Evolutionary conservation across 2,113 vertebrate genomes (phyloP).

Genomic region (Merops nubicus): DNA sequence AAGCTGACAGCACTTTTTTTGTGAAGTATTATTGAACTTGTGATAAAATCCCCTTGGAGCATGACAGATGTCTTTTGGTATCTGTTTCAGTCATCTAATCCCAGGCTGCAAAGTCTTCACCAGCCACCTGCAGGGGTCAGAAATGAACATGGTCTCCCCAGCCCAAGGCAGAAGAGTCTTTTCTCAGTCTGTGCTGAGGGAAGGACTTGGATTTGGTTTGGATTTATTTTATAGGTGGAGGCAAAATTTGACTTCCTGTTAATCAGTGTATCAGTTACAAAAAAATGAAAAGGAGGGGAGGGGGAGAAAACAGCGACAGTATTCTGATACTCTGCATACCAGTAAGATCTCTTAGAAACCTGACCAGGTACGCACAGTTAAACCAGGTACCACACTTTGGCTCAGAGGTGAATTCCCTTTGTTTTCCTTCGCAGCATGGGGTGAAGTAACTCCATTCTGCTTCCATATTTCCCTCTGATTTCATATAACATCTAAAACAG

Average conservation of each 20-base stretch:
- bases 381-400: background rate
- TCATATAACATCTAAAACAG: background rate
- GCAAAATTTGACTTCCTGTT: background rate
- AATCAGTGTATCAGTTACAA: accelerated
- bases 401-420: background rate
- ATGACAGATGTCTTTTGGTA: background rate
- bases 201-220: background rate
- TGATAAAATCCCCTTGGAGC: background rate
- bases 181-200: background rate
- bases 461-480: background rate
- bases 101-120: background rate
- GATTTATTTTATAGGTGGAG: background rate
- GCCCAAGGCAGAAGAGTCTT: accelerated
- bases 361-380: background rate
- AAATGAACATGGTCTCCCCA: background rate
- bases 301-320: background rate
- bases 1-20: background rate
- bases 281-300: too few species aligned
- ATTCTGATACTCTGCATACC: background rate
- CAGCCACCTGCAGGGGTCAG: background rate
- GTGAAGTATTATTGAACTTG: background rate
- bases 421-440: background rate
- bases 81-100: background rate
- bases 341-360: background rate
- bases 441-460: background rate